phyloP scores from a whole-genome alignment of 1,140 invertebrate genomes.

The Arctopsyche grandis region DNA sequence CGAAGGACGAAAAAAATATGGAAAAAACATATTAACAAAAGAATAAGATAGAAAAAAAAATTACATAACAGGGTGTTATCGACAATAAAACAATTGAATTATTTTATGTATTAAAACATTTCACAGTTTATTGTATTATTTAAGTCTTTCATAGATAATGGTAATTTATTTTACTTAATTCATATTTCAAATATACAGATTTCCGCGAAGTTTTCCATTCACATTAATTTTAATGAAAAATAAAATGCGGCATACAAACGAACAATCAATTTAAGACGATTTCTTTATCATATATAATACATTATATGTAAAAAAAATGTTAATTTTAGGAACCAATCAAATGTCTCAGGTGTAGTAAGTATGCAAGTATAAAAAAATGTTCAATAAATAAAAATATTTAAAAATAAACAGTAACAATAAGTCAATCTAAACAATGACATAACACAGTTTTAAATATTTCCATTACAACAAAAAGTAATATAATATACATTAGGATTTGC shows the following conservation, averaged over 20 bases:
- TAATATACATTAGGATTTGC: neutral
- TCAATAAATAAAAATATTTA: constrained; percentile 4
- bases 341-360: neutral
- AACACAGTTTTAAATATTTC: constrained; percentile 17
- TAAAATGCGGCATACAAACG: too few relatives aligned
- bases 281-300: too few relatives aligned
- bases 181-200: neutral
- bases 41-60: neutral
- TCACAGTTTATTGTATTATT: constrained; percentile 55
- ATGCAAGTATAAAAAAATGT: neutral
- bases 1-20: neutral
- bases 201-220: neutral
- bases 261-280: too few relatives aligned
- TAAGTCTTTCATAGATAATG: constrained; percentile 55
- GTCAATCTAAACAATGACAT: constrained; percentile 9
- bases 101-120: constrained; percentile 54
- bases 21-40: neutral
- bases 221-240: neutral
- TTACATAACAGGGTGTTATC: neutral
- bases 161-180: neutral
- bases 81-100: constrained; percentile 50
- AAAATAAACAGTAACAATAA: constrained; percentile 12
- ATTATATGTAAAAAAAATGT: too few relatives aligned
- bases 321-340: constrained; percentile 2
- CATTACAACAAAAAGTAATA: constrained; percentile 8